These are phyloP conservation scores for Drosophila merina DNA, from an alignment of 2,888 invertebrate species.

Conservation along the genomic window DNA sequence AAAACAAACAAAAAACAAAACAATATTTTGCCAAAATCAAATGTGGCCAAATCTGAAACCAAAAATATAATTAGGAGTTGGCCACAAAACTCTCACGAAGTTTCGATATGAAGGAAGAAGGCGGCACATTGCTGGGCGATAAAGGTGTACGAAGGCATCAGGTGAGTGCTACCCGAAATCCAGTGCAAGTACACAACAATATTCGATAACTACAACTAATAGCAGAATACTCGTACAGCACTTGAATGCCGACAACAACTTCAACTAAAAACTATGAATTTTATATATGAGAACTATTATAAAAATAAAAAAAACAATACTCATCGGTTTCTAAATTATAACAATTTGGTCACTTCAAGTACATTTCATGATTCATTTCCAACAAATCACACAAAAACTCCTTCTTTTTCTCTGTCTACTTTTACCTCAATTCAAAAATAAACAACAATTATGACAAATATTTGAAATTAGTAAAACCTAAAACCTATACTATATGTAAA, in stretches of 20 bases:
- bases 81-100: slow-evolving; percentile 94
- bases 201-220: slow-evolving; percentile 32
- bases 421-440: slow-evolving; percentile 25
- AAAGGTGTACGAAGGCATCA: slow-evolving; percentile 88
- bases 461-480: slow-evolving; percentile 18
- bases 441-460: slow-evolving; percentile 37
- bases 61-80: slow-evolving; percentile 87
- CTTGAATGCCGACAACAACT: slow-evolving; percentile 64
- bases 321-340: slow-evolving; percentile 29
- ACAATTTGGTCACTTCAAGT: slow-evolving; percentile 51
- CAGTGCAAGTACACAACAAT: slow-evolving; percentile 47
- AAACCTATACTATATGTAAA: slow-evolving; percentile 38
- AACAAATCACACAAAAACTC: slow-evolving; percentile 43
- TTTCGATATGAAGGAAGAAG: slow-evolving; percentile 95
- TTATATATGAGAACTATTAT: neutral
- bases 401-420: slow-evolving; percentile 20
- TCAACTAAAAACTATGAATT: slow-evolving; percentile 16
- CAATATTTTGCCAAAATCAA: slow-evolving; percentile 34
- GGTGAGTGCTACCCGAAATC: slow-evolving; percentile 79
- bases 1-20: slow-evolving; percentile 52
- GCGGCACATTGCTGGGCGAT: slow-evolving; percentile 88
- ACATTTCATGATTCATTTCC: slow-evolving; percentile 64
- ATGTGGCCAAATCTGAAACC: slow-evolving; percentile 57
- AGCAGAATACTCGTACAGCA: slow-evolving; percentile 52
- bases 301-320: slow-evolving; percentile 15